Base-by-base conservation (phyloP, 2,113 vertebrate species). In the Herpetotheres cachinnans region DNA sequence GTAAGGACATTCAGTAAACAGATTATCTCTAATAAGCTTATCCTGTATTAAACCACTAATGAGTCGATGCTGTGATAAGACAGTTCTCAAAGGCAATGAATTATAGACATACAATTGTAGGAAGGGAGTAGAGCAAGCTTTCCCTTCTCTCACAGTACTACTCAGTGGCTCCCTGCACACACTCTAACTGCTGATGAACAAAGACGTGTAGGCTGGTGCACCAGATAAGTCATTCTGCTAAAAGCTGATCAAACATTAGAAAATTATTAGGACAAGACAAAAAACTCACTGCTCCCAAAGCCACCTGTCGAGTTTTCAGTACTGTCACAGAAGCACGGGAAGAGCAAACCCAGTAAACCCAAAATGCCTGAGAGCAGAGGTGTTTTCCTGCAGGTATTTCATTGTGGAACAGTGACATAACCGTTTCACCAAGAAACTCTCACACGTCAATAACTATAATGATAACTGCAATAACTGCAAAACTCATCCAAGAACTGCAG, bases 11-110 rank as follows among this genome's bases (percentile, higher is more conserved):
- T 97, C 25, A 34, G 86, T 96, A 89, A 92, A 97, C 88, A 78
- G 74, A 96, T 96, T 96, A 90, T 86, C 82, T 93, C 58, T 97
- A 97, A 98, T 96, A 94, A 97, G 86, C 95, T 98, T 98, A 96
- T 86, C 72, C 92, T 65, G 34, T 78, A 96, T 97, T 97, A 98
- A 98, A 72, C 67, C 49, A 49, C 92, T 97, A 97, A 98, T 96
- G 88, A 97, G 74, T 83, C 1, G 76, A 96, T 98, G 72, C 89
- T 89, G 79, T 78, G 96, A 98, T 98, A 97, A 97, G 47, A 67
- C 82, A 40, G 82, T 94, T 95, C 97, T 96, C 94, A 97, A 95
- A 97, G 95, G 86, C 97, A 95, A 92, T 92, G 93, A 97, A 96
- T 97, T 92, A 89, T 11, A 97, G 84, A 82, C 63, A 88, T 52